These are phyloP conservation scores for Tetragonisca angustula DNA, from an alignment of 2,888 invertebrate genomes.

Conservation along the genomic window DNA sequence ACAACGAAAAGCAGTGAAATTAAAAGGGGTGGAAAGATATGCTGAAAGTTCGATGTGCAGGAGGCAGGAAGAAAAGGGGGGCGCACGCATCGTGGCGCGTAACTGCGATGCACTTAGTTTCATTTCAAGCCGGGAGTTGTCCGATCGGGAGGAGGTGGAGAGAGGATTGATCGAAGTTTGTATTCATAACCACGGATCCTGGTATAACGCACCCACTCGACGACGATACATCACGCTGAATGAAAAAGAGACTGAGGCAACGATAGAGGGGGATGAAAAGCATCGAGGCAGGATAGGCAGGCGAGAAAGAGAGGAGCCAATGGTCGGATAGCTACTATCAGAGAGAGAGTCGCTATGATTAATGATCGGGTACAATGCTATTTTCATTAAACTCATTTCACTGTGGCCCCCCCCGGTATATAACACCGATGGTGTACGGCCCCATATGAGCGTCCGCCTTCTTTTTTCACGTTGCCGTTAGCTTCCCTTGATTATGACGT, in stretches of 20 bases:
- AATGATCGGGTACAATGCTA: conserved; percentile 83
- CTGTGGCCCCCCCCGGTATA: conserved; percentile 71
- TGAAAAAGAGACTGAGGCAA: conserved; percentile 69
- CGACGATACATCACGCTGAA: conserved; percentile 79
- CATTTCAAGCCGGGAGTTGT: conserved; percentile 36
- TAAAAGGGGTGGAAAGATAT: background rate
- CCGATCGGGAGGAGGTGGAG: conserved; percentile 62
- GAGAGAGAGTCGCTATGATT: conserved; percentile 81
- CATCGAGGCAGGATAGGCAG: conserved; percentile 48
- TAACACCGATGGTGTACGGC: conserved; percentile 68
- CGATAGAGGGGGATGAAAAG: conserved; percentile 64
- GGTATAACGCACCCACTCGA: conserved; percentile 73
- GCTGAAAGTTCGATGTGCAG: conserved; percentile 36
- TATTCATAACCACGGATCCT: conserved; percentile 75
- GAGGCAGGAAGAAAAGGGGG: background rate
- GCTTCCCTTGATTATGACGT: conserved; percentile 79
- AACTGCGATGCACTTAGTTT: conserved; percentile 42
- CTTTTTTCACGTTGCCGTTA: conserved; percentile 70
- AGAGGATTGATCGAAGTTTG: conserved; percentile 74
- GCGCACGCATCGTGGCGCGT: background rate
- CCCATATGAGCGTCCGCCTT: conserved; percentile 72
- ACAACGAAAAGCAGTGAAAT: background rate
- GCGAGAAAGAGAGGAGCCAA: conserved; percentile 59
- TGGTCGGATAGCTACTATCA: conserved; percentile 81
- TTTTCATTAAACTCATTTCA: conserved; percentile 84